Percentiles rank a stretch among this genome's conserved stretches.
phyloP scores from a whole-genome alignment of 1,140 invertebrate species.

The Paramacrobiotus metropolitanus region DNA sequence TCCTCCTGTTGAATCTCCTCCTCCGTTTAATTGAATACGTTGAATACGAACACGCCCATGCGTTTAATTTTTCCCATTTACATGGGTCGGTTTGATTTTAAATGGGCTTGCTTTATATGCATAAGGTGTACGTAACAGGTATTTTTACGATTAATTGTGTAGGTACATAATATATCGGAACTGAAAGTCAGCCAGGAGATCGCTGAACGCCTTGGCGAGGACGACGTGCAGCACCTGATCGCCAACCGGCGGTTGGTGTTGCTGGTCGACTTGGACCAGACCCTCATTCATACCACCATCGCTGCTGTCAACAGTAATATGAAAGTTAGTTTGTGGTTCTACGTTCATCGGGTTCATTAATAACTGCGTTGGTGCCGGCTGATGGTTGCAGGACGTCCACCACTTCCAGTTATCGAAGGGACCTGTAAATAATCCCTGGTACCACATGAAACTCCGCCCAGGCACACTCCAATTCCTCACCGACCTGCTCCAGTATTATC shows the following conservation, averaged over 20 bases:
- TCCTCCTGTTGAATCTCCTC: too few relatives aligned
- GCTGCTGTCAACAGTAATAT: slow-evolving; percentile 38
- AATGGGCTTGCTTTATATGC: too few relatives aligned
- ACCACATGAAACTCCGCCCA: slow-evolving; percentile 77
- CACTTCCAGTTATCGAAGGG: slow-evolving; percentile 63
- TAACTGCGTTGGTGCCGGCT: too few relatives aligned
- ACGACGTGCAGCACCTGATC: slow-evolving; percentile 61
- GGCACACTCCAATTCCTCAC: slow-evolving; percentile 60
- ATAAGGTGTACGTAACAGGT: too few relatives aligned
- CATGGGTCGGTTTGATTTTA: too few relatives aligned
- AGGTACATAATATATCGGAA: slow-evolving; percentile 86
- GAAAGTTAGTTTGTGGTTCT: background rate
- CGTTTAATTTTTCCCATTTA: too few relatives aligned
- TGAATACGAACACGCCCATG: too few relatives aligned
- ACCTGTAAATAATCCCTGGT: slow-evolving; percentile 47
- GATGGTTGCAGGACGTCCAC: slow-evolving; percentile 63
- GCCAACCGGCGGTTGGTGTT: slow-evolving; percentile 66
- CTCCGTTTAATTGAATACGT: too few relatives aligned
- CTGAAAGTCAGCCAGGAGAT: slow-evolving; percentile 65
- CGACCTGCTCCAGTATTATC: slow-evolving; percentile 60
- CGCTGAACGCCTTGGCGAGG: slow-evolving; percentile 64
- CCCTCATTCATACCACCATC: slow-evolving; percentile 93
- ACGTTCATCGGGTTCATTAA: background rate
- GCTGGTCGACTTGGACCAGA: slow-evolving; percentile 94
- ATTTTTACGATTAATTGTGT: too few relatives aligned